Evolutionary conservation across 2,888 invertebrate species (phyloP).

Genomic region (Drosophila setosimentum): DNA sequence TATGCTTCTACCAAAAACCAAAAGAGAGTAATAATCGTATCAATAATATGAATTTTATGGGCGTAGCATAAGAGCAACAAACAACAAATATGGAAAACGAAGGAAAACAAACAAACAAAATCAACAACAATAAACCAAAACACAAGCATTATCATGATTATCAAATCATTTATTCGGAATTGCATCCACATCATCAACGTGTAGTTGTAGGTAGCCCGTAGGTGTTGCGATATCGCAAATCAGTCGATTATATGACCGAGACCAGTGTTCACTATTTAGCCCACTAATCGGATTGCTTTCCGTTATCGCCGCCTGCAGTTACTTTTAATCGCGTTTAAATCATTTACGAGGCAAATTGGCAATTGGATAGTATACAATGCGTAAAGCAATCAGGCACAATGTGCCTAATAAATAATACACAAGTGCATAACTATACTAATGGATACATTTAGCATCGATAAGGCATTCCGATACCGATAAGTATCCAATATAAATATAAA

Average conservation of each 20-base stretch:
- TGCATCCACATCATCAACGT: conserved; percentile 4
- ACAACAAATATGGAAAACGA: not conserved
- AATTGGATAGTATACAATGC: conserved; percentile 52
- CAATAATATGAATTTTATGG: conserved; percentile 32
- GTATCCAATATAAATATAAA: conserved; percentile 1
- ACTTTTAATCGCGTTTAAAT: conserved; percentile 67
- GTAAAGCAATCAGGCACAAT: conserved; percentile 8
- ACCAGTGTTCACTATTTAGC: conserved; percentile 51
- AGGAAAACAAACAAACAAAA: conserved; percentile 13
- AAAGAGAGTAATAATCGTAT: conserved; percentile 6
- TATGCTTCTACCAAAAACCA: conserved; percentile 13
- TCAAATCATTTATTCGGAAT: conserved; percentile 1
- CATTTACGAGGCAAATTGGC: conserved; percentile 71
- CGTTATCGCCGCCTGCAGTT: conserved; percentile 50
- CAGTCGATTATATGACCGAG: conserved; percentile 64
- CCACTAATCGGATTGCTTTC: conserved; percentile 51
- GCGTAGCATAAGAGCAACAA: conserved; percentile 2
- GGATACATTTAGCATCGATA: not conserved
- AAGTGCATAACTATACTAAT: not conserved
- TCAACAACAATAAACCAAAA: conserved; percentile 17
- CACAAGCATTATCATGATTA: conserved; percentile 10
- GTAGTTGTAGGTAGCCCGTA: not conserved
- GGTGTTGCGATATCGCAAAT: conserved; percentile 30
- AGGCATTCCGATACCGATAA: not conserved
- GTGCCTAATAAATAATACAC: not conserved